Conservation (phyloP, 2,888 invertebrate genomes). For the Ophioninae sp. region DNA sequence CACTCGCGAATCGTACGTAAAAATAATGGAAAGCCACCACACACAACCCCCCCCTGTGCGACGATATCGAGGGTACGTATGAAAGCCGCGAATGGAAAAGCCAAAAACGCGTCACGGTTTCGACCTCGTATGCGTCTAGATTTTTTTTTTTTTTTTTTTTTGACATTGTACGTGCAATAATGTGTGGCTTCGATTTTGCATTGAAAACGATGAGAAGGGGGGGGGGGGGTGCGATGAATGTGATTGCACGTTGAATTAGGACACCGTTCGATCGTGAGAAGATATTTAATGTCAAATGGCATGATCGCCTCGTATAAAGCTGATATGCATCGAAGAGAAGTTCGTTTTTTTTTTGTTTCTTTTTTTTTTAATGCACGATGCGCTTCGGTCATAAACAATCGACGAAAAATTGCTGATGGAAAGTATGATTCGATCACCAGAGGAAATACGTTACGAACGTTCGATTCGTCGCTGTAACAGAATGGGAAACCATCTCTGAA, state of each 20-base stretch:
- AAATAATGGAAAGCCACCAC: conserved; percentile 49
- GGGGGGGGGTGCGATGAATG: background rate
- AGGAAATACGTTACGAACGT: background rate
- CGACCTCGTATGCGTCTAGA: background rate
- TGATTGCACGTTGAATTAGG: conserved; percentile 21
- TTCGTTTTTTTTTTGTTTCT: background rate
- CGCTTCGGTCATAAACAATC: background rate
- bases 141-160: background rate
- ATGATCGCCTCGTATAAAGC: background rate
- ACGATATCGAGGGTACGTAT: conserved; percentile 27
- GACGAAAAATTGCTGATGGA: background rate
- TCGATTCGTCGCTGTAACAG: background rate
- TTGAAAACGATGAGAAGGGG: conserved; percentile 5
- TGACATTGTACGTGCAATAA: background rate
- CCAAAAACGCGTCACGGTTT: conserved; percentile 38
- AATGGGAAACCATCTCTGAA: background rate
- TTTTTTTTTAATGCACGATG: background rate
- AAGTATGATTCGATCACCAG: background rate
- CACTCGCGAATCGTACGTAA: conserved; percentile 41
- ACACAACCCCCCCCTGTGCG: background rate
- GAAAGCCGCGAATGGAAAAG: conserved; percentile 44
- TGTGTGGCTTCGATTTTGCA: conserved; percentile 37
- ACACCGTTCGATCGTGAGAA: conserved; percentile 11
- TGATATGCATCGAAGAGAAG: background rate
- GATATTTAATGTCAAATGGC: conserved; percentile 25